Percentiles rank a stretch among this genome's conserved stretches.
Evolutionary conservation across 2,113 vertebrate genomes (phyloP).

Genomic region (Acrocephalus arundinaceus): DNA sequence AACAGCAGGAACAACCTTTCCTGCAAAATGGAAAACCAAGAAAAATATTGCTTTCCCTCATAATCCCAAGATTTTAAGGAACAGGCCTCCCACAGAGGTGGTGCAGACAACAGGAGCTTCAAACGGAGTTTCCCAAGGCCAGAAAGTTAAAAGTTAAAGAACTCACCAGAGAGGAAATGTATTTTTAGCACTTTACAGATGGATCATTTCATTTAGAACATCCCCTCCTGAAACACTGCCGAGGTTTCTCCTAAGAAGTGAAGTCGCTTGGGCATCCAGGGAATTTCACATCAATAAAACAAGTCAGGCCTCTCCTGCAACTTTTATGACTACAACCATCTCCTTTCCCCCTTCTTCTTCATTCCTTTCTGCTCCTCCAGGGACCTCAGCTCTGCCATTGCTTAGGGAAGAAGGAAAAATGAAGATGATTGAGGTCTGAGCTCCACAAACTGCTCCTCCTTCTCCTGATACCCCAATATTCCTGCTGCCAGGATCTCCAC

Average conservation of each 20-base stretch:
- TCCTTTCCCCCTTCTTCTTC: not conserved
- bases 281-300: not conserved
- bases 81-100: not conserved
- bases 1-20: not conserved
- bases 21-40: not conserved
- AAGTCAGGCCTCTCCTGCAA: not conserved
- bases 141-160: not conserved
- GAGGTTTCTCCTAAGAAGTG: not conserved
- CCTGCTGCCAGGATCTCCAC: not conserved
- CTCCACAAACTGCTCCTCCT: not conserved
- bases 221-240: not conserved
- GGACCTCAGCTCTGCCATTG: not conserved
- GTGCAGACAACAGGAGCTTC: not conserved
- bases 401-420: not conserved
- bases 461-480: not conserved
- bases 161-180: not conserved
- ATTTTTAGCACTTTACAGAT: not conserved
- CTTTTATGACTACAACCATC: not conserved
- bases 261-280: not conserved
- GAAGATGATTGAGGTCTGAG: not conserved
- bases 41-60: not conserved
- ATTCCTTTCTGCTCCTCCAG: not conserved
- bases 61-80: fast-evolving
- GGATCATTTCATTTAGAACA: not conserved
- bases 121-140: not conserved